Percentiles rank a stretch among this genome's conserved stretches.
These are phyloP conservation scores for Salticus scenicus DNA, from an alignment of 2,888 invertebrate species.

Conservation along the genomic window DNA sequence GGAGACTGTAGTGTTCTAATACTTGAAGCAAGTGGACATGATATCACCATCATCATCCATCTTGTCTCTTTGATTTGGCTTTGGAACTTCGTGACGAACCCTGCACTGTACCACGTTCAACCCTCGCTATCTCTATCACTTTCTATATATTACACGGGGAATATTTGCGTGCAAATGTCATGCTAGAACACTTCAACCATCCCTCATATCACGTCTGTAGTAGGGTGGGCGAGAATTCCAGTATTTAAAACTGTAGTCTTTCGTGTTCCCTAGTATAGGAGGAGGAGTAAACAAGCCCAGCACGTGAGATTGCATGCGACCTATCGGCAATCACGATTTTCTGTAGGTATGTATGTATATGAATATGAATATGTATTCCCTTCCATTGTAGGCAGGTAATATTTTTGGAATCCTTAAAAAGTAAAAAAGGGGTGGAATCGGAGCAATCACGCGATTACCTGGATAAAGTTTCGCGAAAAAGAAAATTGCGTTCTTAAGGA, in stretches of 20 bases:
- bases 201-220: background rate
- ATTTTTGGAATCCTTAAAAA: background rate
- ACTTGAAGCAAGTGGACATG: too few species aligned
- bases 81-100: background rate
- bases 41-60: too few species aligned
- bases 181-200: background rate
- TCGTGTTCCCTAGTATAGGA: background rate
- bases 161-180: background rate
- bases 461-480: background rate
- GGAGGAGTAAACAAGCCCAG: background rate
- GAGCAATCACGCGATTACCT: background rate
- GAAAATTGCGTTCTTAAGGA: background rate
- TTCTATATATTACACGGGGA: background rate
- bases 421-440: background rate
- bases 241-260: background rate
- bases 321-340: conserved; percentile 7
- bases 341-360: background rate
- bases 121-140: conserved; percentile 7
- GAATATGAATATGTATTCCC: conserved; percentile 9
- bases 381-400: background rate
- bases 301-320: conserved; percentile 2
- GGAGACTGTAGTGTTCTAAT: too few species aligned
- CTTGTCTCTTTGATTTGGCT: too few species aligned
- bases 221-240: background rate
- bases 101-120: background rate